These are phyloP conservation scores for Polyommatus icarus DNA, from an alignment of 2,888 invertebrate genomes.

Conservation along the genomic window DNA sequence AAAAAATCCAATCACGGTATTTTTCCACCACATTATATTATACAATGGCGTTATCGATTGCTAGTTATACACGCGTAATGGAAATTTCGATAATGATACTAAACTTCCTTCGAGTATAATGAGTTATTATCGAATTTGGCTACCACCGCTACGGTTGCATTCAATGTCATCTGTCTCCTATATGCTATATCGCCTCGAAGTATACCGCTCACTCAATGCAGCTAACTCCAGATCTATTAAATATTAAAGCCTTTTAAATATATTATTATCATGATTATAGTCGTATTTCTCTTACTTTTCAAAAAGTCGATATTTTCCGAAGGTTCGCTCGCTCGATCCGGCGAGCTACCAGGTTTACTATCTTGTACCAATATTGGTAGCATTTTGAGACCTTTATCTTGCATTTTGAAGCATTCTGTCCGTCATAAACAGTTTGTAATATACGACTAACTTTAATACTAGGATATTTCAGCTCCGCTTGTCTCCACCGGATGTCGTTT, in stretches of 20 bases:
- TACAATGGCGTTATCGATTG: background rate
- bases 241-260: background rate
- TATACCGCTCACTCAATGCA: background rate
- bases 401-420: constrained; percentile 28
- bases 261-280: background rate
- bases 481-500: background rate
- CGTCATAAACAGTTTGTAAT: constrained; percentile 26
- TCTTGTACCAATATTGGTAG: constrained; percentile 24
- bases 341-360: background rate
- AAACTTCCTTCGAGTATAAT: background rate
- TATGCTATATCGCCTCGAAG: background rate
- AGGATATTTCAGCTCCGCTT: constrained; percentile 30
- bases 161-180: background rate
- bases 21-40: background rate
- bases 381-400: constrained; percentile 28
- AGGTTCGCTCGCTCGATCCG: constrained; percentile 1
- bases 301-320: constrained; percentile 22
- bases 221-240: background rate
- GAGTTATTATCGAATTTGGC: background rate
- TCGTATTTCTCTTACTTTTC: background rate
- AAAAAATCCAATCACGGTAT: background rate
- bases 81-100: background rate
- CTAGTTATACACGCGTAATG: background rate
- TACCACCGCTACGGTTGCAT: background rate
- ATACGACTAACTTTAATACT: constrained; percentile 25